These are phyloP conservation scores for Aphodius granarius DNA, from an alignment of 2,888 invertebrate genomes.

Conservation along the genomic window DNA sequence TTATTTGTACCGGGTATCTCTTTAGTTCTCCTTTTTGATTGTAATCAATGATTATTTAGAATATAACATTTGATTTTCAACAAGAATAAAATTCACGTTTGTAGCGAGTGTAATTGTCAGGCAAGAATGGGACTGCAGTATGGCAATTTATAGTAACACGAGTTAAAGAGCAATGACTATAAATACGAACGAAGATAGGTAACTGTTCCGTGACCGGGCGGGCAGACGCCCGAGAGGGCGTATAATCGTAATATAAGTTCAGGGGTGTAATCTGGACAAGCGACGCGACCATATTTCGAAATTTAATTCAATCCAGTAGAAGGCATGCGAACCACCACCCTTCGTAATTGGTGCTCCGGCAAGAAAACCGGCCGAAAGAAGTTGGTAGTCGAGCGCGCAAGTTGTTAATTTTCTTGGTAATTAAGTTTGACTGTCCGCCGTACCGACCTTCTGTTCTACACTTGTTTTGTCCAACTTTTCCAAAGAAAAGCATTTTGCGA, in stretches of 20 bases:
- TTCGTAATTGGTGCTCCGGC: neutral
- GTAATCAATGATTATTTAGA: too few relatives aligned
- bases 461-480: neutral
- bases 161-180: neutral
- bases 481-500: neutral
- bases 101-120: too few relatives aligned
- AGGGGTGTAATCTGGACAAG: neutral
- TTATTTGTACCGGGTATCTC: too few relatives aligned
- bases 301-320: neutral
- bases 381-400: neutral
- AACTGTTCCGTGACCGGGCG: neutral
- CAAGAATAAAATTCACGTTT: too few relatives aligned
- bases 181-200: neutral
- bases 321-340: neutral
- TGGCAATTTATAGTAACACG: neutral
- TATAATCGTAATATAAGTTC: neutral
- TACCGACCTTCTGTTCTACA: neutral
- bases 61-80: too few relatives aligned
- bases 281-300: neutral
- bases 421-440: neutral
- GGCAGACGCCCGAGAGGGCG: neutral
- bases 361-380: neutral
- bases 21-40: too few relatives aligned
- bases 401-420: neutral
- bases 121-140: too few relatives aligned